Conservation (phyloP, 2,888 invertebrate genomes). For the Cremastobaeus sp. region DNA sequence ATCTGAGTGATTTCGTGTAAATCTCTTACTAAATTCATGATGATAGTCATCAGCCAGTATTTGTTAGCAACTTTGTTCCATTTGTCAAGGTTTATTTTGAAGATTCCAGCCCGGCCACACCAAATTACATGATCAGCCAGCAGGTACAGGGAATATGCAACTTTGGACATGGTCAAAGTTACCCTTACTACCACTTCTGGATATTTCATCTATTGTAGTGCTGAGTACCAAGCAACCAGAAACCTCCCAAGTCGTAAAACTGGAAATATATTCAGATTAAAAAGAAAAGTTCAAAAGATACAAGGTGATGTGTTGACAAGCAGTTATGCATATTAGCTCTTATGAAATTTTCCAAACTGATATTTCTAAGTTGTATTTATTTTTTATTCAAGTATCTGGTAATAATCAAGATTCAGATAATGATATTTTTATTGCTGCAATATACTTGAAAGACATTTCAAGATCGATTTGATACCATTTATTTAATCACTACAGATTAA, state of each 20-base stretch:
- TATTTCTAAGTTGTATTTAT: no score
- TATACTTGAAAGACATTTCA: no score
- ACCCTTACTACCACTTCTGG: slow-evolving; percentile 85
- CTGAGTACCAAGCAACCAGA: slow-evolving; percentile 87
- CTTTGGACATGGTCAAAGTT: slow-evolving; percentile 87
- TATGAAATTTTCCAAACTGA: no score
- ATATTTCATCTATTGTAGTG: slow-evolving; percentile 85
- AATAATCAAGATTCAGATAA: no score
- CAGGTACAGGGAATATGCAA: slow-evolving; percentile 88
- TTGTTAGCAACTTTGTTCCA: slow-evolving; percentile 87
- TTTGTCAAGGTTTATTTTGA: slow-evolving; percentile 84
- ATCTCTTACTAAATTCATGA: slow-evolving; percentile 89
- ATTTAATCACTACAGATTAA: no score
- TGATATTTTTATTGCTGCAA: no score
- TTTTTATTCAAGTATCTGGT: no score
- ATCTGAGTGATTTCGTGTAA: slow-evolving; percentile 88
- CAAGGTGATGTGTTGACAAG: no score
- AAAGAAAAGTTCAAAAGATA: no score
- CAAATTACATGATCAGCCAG: slow-evolving; percentile 93
- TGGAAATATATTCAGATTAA: no score
- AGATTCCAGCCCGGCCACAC: slow-evolving; percentile 86
- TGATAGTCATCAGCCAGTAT: slow-evolving; percentile 91
- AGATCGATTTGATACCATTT: no score
- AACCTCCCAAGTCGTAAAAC: slow-evolving; percentile 92
- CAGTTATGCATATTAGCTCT: no score